Conservation (phyloP, 1,140 invertebrate genomes). For the Colletes latitarsis region DNA sequence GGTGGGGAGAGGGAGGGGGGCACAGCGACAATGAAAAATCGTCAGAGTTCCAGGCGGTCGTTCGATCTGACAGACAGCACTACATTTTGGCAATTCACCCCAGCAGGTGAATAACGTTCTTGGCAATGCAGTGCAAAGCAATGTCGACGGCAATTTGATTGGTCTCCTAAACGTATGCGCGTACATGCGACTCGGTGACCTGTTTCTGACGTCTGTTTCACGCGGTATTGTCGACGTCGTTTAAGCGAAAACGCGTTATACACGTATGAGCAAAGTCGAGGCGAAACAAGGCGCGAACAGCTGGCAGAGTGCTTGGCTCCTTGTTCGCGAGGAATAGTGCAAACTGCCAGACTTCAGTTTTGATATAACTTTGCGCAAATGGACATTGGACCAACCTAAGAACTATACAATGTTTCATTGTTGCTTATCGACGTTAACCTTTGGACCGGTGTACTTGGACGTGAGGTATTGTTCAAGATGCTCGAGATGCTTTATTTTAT, state of each 20-base stretch:
- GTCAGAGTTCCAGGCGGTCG: not conserved
- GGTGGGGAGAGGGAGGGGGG: too few relatives aligned
- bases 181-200: slow-evolving; percentile 33
- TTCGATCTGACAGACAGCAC: slow-evolving; percentile 7
- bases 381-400: too few relatives aligned
- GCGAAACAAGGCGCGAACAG: not conserved
- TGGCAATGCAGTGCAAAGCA: slow-evolving; percentile 48
- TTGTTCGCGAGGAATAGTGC: not conserved
- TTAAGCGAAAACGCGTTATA: slow-evolving; percentile 39
- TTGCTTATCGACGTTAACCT: too few relatives aligned
- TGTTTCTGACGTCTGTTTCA: slow-evolving; percentile 56
- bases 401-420: too few relatives aligned
- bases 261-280: not conserved
- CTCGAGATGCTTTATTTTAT: too few relatives aligned
- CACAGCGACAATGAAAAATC: not conserved
- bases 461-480: too few relatives aligned
- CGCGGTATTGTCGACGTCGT: slow-evolving; percentile 45
- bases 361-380: too few relatives aligned
- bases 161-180: slow-evolving; percentile 46
- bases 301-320: not conserved
- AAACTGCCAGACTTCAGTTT: too few relatives aligned
- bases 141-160: slow-evolving; percentile 55
- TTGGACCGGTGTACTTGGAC: too few relatives aligned
- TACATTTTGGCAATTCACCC: slow-evolving; percentile 40
- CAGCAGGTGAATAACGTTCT: slow-evolving; percentile 45